Base-by-base conservation (phyloP, 2,888 invertebrate species). In the Diadegma fenestrale region DNA sequence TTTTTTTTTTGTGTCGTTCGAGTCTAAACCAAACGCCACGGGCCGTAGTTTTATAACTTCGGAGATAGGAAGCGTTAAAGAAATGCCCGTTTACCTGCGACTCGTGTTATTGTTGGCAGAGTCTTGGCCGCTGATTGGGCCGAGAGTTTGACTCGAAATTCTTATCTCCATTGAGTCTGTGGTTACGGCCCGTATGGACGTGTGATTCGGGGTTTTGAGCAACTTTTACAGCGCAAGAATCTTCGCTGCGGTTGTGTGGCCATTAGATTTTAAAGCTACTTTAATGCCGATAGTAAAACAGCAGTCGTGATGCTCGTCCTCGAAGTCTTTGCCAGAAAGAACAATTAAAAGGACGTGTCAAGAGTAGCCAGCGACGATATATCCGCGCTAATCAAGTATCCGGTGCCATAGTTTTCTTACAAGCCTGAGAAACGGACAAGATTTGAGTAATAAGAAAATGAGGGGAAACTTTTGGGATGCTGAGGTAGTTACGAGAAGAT, bases 231-330 rank as follows among this genome's bases (percentile, higher is more conserved):
- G 83, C 66, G 30, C 69, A 33, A 22, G 51, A 82, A 73, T 71
- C n/a, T 0, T 79, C 37, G 75, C 64, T 79, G 78, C 63, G 73
- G 64, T 78, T 41, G 64, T 41, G 64, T 75, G 69, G 5, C 12
- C 14, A 43, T 68, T 66, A 71, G 71, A 85, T 86, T 84, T 78
- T 77, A 82, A 82, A 84, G 76, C n/a, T n/a, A n/a, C n/a, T n/a
- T n/a, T n/a, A n/a, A n/a, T n/a, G n/a, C n/a, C n/a, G 87, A 86
- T 84, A 87, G 84, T 91, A 91, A 92, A 92, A 91, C 88, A 92
- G 90, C 88, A 89, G 90, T 89, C 91, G 91, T 89, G 91, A 92
- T 91, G 90, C 92, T 92, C 91, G 91, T 91, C 90, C 92, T 33
- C 89, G 88, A 87, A 45, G 54, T 77, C 30, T 33, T 43, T 61